phyloP scores from a whole-genome alignment of 1,140 invertebrate species.

The Xylocopa sonorina region DNA sequence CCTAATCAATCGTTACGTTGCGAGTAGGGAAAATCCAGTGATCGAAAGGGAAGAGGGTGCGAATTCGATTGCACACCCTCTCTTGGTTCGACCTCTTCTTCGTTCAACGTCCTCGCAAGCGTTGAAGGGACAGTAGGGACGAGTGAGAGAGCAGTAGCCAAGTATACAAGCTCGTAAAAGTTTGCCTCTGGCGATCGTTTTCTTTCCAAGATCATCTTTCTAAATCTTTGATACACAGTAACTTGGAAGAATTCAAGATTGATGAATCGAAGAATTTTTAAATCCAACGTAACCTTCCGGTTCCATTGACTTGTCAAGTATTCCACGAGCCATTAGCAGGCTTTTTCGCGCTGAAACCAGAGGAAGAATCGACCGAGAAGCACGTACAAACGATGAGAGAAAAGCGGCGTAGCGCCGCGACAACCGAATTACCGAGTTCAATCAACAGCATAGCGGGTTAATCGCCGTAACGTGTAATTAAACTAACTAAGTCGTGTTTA shows the following conservation, averaged over 20 bases:
- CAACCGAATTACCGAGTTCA: slow-evolving; percentile 42
- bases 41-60: not conserved
- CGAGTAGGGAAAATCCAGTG: slow-evolving; percentile 1
- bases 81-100: not conserved
- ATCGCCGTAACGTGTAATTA: slow-evolving; percentile 39
- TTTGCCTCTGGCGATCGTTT: not conserved
- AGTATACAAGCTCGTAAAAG: not conserved
- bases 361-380: not conserved
- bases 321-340: not conserved
- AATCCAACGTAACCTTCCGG: no score
- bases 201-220: not conserved
- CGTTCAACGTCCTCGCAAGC: not conserved
- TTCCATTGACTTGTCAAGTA: no score
- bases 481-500: slow-evolving; percentile 34
- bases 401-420: slow-evolving; percentile 2
- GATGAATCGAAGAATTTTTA: no score
- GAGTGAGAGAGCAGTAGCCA: no score
- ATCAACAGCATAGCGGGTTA: slow-evolving; percentile 40
- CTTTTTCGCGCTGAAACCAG: not conserved
- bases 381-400: not conserved
- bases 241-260: no score
- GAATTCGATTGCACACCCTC: not conserved
- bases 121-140: no score
- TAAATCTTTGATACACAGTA: not conserved
- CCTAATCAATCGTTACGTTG: slow-evolving; percentile 17